These are phyloP conservation scores for Biston stratarius DNA, from an alignment of 2,888 invertebrate species.

Conservation along the genomic window DNA sequence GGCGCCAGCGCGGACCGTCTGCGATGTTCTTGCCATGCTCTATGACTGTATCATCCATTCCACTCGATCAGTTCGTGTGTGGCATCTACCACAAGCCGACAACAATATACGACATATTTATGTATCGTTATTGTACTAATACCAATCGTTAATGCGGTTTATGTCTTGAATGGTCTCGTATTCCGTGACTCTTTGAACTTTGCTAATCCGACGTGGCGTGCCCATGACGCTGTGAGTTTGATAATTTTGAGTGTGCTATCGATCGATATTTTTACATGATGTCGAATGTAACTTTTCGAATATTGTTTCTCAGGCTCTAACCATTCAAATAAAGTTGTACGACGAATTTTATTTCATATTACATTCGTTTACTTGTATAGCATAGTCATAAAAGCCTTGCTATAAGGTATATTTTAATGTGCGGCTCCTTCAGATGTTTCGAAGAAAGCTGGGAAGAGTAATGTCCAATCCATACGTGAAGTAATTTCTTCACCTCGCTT, in stretches of 20 bases:
- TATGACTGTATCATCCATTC: conserved; percentile 37
- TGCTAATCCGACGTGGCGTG: conserved; percentile 41
- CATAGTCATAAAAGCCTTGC: conserved; percentile 13
- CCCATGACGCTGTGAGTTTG: conserved; percentile 22
- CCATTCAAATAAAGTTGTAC: conserved; percentile 43
- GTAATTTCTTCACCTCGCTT: conserved; percentile 71
- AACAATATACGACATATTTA: conserved; percentile 52
- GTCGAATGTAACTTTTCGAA: conserved; percentile 14
- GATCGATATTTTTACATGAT: conserved; percentile 29
- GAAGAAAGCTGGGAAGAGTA: conserved; percentile 62
- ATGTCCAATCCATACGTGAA: conserved; percentile 66
- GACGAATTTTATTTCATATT: conserved; percentile 35
- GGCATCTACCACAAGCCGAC: conserved; percentile 50
- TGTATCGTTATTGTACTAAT: conserved; percentile 41
- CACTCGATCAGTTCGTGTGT: conserved; percentile 61
- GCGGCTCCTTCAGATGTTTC: conserved; percentile 20
- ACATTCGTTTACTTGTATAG: conserved; percentile 38
- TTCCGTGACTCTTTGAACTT: conserved; percentile 43
- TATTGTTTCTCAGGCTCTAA: conserved; percentile 30
- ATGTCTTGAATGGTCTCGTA: conserved; percentile 44
- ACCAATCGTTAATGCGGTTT: conserved; percentile 47
- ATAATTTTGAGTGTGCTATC: conserved; percentile 32
- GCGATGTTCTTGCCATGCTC: conserved; percentile 41
- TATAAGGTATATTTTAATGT: conserved; percentile 48
- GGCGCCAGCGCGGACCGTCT: conserved; percentile 48